Evolutionary conservation across 1,140 invertebrate genomes (phyloP).

Genomic region (Drosophila chauvacae): DNA sequence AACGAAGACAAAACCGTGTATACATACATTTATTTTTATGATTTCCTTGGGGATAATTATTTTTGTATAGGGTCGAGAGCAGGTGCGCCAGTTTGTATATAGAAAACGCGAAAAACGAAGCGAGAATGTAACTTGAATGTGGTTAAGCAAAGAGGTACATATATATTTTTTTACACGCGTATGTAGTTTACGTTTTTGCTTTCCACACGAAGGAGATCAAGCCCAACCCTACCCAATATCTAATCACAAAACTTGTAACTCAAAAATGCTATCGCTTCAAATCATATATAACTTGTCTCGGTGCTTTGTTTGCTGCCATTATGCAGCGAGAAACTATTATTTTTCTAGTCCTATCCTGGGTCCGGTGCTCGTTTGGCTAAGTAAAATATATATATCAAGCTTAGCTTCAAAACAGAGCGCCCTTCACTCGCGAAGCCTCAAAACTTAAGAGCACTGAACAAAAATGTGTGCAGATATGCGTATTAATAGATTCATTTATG

Average conservation of each 20-base stretch:
- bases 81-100: constrained; percentile 59
- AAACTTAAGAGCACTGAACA: constrained; percentile 26
- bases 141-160: constrained; percentile 55
- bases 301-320: constrained; percentile 47
- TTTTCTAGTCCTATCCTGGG: constrained; percentile 67
- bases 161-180: constrained; percentile 73
- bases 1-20: constrained; percentile 29
- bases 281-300: constrained; percentile 33
- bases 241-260: constrained; percentile 41
- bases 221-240: constrained; percentile 10
- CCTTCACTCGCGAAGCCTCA: constrained; percentile 8
- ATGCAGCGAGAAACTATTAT: constrained; percentile 29
- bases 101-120: constrained; percentile 26
- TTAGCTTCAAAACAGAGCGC: constrained; percentile 70
- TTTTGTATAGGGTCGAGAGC: constrained; percentile 42
- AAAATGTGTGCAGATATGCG: constrained; percentile 36
- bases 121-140: constrained; percentile 40
- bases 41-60: constrained; percentile 28
- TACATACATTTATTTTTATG: constrained; percentile 48
- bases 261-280: constrained; percentile 42
- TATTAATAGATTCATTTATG: constrained; percentile 27
- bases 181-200: constrained; percentile 66
- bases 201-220: constrained; percentile 23
- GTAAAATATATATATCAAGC: constrained; percentile 29
- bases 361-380: constrained; percentile 71